Base-by-base conservation (phyloP, 2,888 invertebrate species). In the Hirtodrosophila alboralis region DNA sequence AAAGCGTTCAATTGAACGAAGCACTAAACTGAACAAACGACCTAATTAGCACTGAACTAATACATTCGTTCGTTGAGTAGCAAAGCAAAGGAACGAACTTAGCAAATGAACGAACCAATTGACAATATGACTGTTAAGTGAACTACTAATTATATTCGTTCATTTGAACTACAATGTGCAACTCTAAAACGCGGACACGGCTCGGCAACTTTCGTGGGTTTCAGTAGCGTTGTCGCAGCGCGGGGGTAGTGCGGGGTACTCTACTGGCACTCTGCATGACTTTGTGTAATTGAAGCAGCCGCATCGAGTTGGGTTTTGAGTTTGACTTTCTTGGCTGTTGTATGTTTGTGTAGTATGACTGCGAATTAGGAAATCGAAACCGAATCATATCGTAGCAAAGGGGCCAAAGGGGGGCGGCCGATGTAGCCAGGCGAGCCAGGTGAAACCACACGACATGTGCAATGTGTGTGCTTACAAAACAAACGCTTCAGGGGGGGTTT, bases 351-450 rank as follows among this genome's bases (percentile, higher is more conserved):
- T 43, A 28, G 27, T 43, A 4, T 53, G 63, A 37, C 56, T 64
- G 81, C 80, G 84, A 79, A 84, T 84, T 80, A 78, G 80, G 80
- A 80, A 80, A 80, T 80, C 83, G 83, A 80, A 80, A 80, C 80
- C 85, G 45, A 79, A 72, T 41, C 72, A 31, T 57, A 51, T 68
- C 64, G 44, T 7, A 43, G 9, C 7, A 16, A 1, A 7, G 12
- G 4, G 5, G 3, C 8, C 4, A 10, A 18, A 5, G 9, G 9
- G 10, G 8, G 21, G 13, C 33, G 21, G 13, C 9, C 4, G 36
- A 36, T 5, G 28, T 28, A 2, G 5, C 18, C 37, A 37, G 18
- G 37, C 23, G 37, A 37, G 37, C 38, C 60, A 65, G 65, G 60
- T 67, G 65, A 53, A 66, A 66, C 65, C 45, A 10, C 59, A 47